phyloP scores from a whole-genome alignment of 35 echinoderm and acorn worm species.

The Apostichopus japonicus region DNA sequence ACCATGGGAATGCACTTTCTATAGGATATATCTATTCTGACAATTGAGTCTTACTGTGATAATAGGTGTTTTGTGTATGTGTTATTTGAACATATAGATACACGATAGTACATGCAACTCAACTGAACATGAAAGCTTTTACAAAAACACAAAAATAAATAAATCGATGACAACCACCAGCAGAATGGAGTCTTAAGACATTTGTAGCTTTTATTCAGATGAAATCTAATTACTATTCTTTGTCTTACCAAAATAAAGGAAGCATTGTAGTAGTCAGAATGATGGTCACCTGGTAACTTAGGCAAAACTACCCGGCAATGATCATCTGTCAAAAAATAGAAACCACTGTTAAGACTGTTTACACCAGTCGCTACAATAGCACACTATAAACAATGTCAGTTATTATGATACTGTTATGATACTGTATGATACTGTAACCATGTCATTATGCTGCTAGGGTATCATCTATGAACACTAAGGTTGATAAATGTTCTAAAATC shows the following conservation, averaged over 20 bases:
- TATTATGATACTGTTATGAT: neutral
- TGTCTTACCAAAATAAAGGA: neutral
- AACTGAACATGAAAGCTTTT: neutral
- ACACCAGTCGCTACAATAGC: neutral
- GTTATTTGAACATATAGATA: neutral
- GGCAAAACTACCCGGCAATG: neutral
- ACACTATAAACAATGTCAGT: neutral
- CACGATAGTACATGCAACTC: neutral
- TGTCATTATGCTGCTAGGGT: neutral
- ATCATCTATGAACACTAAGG: neutral
- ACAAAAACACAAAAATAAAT: neutral
- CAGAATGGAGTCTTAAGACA: neutral
- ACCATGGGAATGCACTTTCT: too few species aligned
- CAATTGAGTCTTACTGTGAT: too few species aligned
- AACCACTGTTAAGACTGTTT: neutral
- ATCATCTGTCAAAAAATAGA: neutral
- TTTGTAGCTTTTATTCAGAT: neutral
- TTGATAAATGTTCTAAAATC: neutral
- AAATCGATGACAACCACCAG: neutral
- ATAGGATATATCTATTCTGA: too few species aligned
- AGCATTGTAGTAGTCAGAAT: neutral
- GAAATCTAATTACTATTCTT: neutral
- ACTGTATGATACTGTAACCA: neutral
- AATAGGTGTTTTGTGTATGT: neutral
- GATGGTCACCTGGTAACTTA: neutral